phyloP scores from a whole-genome alignment of 2,797 vertebrate genomes.

The Hephaestus fuliginosus region DNA sequence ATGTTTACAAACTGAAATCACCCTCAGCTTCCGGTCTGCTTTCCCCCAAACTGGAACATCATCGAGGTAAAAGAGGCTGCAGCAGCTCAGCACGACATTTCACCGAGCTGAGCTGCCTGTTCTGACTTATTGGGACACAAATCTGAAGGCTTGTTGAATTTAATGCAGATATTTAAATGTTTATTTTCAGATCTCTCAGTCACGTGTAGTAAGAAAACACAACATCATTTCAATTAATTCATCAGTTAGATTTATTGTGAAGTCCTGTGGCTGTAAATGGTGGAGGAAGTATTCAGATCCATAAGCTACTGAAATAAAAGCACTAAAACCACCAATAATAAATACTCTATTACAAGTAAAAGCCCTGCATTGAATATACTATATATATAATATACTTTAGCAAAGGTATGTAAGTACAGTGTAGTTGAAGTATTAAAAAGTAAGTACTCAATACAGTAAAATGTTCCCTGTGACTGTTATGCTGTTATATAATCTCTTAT shows the following conservation, averaged over 20 bases:
- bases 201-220: background rate
- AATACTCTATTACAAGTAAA: background rate
- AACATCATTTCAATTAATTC: too few relatives aligned
- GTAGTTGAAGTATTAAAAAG: too few relatives aligned
- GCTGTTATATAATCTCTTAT: too few relatives aligned
- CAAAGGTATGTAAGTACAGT: background rate
- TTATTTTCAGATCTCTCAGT: background rate
- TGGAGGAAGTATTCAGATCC: background rate
- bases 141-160: background rate
- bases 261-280: background rate
- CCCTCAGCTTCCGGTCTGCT: background rate
- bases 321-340: background rate
- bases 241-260: background rate
- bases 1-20: background rate
- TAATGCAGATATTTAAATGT: background rate
- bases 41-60: background rate
- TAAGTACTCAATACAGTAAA: too few relatives aligned
- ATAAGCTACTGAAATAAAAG: background rate
- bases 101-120: background rate
- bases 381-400: too few relatives aligned
- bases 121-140: background rate
- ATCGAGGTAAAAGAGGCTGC: background rate
- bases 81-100: background rate
- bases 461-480: too few relatives aligned
- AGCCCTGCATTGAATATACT: background rate